Conservation (phyloP, 1,140 invertebrate genomes). For the Leguminivora glycinivorella region DNA sequence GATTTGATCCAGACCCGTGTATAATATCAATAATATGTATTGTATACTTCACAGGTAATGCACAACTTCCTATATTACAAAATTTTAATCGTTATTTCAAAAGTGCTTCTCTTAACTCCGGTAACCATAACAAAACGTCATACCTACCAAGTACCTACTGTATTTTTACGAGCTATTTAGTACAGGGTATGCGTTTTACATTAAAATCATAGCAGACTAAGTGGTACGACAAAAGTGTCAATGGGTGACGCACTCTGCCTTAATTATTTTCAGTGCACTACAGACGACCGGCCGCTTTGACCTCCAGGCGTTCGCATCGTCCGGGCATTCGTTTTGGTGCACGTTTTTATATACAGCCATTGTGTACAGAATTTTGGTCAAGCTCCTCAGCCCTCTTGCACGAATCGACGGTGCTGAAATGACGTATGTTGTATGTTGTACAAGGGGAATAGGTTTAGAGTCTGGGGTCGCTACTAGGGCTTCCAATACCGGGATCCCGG, state of each 20-base stretch:
- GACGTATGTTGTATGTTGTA: background rate
- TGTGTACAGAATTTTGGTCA: background rate
- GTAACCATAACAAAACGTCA: too few species aligned
- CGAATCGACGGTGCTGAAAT: background rate
- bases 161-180: too few species aligned
- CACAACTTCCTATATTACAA: too few species aligned
- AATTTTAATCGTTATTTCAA: too few species aligned
- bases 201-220: background rate
- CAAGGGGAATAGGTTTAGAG: background rate
- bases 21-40: too few species aligned
- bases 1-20: too few species aligned
- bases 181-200: background rate
- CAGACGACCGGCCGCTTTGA: background rate
- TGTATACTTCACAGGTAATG: too few species aligned
- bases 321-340: slow-evolving; percentile 13
- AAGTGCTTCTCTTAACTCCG: too few species aligned
- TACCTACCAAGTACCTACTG: too few species aligned
- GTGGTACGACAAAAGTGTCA: background rate
- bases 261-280: slow-evolving; percentile 25
- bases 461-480: too few species aligned
- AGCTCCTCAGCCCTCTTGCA: background rate
- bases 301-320: slow-evolving; percentile 13
- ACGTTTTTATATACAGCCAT: slow-evolving; percentile 7
- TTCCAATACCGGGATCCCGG: too few species aligned
- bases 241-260: background rate